These are phyloP conservation scores for Notamacropus eugenii DNA, from an alignment of 2,797 vertebrate genomes.

Conservation along the genomic window DNA sequence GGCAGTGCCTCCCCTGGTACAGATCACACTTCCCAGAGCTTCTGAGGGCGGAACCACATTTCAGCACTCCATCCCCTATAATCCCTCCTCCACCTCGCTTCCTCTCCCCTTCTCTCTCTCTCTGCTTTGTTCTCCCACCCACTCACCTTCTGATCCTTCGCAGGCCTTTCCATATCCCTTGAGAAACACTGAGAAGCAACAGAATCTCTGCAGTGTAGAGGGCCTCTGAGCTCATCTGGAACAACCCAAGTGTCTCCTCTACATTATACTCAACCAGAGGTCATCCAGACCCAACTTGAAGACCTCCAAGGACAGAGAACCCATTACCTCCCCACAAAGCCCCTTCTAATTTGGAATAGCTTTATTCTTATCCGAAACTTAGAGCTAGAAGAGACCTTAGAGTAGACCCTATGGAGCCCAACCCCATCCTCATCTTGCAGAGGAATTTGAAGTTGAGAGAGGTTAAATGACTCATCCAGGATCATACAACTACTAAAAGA, in stretches of 20 bases:
- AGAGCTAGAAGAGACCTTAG: not conserved
- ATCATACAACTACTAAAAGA: not conserved
- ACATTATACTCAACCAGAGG: not conserved
- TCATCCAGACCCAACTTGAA: not conserved
- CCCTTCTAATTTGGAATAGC: not conserved
- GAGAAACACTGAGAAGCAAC: not conserved
- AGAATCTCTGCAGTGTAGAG: not conserved
- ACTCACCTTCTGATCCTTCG: not conserved
- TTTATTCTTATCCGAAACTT: not conserved
- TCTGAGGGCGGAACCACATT: not conserved
- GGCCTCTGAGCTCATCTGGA: not conserved
- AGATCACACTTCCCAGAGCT: not conserved
- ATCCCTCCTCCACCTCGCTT: not conserved
- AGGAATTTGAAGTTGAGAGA: not conserved
- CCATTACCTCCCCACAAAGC: not conserved
- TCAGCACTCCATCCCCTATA: not conserved
- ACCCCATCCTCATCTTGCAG: not conserved
- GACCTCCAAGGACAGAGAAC: not conserved
- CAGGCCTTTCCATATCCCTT: not conserved
- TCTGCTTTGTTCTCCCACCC: not conserved
- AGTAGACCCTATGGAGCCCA: not conserved
- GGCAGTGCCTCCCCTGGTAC: not conserved
- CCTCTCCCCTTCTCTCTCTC: not conserved
- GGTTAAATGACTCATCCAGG: not conserved
- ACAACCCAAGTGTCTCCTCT: not conserved